Base-by-base conservation (phyloP, 1,140 invertebrate genomes). In the Eciton burchellii region DNA sequence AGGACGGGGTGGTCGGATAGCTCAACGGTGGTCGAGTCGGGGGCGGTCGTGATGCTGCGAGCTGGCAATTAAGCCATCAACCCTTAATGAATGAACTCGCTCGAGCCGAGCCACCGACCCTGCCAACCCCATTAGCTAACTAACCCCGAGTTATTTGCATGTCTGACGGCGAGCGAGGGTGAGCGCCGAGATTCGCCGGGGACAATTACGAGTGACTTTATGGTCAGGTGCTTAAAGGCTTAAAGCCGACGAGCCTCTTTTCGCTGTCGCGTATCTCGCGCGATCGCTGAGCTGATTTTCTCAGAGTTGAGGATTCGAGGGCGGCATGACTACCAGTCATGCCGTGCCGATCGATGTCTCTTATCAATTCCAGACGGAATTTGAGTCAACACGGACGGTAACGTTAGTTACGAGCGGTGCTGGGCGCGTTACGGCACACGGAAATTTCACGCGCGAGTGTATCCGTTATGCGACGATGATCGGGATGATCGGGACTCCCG, bases 91-190 rank as follows among this genome's bases (percentile, higher is more conserved):
- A 94, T 93, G 91, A 94, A 93, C 90, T 92, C 89, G 90, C 87
- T 89, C 87, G 86, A 85, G 60, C 65, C 47, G 81, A 72, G 84
- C 65, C 87, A 89, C 85, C 89, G 88, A 89, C 89, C 87, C 89
- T 86, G 84, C 85, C 85, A 92, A 91, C 91, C 91, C 92, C 92
- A 93, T 93, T 93, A 93, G 92, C 92, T 93, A 94, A 93, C 93
- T 93, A 94, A 93, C 92, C 92, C 93, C 91, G 91, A 92, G 93
- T 92, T 94, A 94, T 94, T 94, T 94, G 93, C 93, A 94, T 94
- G 92, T 93, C 91, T 90, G 87, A 90, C 85, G 87, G 60, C 86
- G 85, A 89, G 60, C 86, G 85, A 89, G 91, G 90, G 92, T 91
- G 92, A 91, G 87, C 86, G 89, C 88, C 86, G 90, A 91, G 92